Percentiles rank a stretch among this genome's conserved stretches.
These are phyloP conservation scores for Thunnus thynnus DNA, from an alignment of 2,113 vertebrate genomes.

Conservation along the genomic window DNA sequence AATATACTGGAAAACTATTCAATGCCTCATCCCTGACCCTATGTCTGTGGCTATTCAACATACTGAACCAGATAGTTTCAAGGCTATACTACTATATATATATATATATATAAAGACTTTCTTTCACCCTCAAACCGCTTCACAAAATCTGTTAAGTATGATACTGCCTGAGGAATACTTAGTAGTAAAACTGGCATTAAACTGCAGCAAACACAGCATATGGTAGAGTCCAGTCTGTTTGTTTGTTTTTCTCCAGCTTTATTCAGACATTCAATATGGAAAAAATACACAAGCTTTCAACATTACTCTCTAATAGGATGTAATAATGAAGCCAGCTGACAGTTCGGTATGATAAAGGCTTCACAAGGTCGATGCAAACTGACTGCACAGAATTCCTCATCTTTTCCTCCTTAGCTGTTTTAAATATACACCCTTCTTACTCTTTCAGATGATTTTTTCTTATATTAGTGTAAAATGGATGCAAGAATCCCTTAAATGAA, in stretches of 20 bases:
- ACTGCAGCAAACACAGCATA: slow-evolving; percentile 2
- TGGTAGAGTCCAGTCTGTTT: not conserved
- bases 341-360: not conserved
- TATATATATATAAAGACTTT: no score
- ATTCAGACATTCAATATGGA: not conserved
- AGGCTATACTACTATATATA: no score
- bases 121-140: not conserved
- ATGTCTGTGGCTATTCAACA: no score
- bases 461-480: not conserved
- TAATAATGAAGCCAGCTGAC: not conserved
- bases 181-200: slow-evolving; percentile 4
- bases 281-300: not conserved
- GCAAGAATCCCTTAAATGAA: not conserved
- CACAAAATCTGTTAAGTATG: slow-evolving; percentile 12
- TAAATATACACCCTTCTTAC: not conserved
- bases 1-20: no score
- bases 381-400: not conserved
- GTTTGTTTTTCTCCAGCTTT: not conserved
- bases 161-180: slow-evolving; percentile 28
- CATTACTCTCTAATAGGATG: not conserved
- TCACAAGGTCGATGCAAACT: not conserved
- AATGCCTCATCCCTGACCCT: no score
- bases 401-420: not conserved
- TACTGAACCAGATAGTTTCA: no score
- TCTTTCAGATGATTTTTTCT: no score